These are phyloP conservation scores for Chloroclysta siterata DNA, from an alignment of 2,888 invertebrate species.

Conservation along the genomic window DNA sequence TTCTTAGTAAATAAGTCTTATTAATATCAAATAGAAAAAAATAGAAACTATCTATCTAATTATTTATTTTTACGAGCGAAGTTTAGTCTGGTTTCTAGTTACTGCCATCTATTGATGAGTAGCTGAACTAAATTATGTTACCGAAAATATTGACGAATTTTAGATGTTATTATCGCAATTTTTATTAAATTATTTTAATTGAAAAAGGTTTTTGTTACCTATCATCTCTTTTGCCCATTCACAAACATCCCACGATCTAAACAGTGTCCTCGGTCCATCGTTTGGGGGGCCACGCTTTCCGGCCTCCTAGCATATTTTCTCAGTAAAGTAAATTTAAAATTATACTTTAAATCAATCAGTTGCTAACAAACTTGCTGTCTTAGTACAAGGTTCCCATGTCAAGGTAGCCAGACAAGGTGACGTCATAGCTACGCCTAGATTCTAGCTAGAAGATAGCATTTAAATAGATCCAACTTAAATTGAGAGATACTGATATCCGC, in stretches of 20 bases:
- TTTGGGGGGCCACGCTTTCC: neutral
- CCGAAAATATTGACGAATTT: constrained; percentile 9
- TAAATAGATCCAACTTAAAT: too few relatives aligned
- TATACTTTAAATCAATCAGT: too few relatives aligned
- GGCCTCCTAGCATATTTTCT: neutral
- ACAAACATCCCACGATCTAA: neutral
- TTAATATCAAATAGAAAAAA: neutral
- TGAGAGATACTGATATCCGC: too few relatives aligned
- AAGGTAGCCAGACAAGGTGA: too few relatives aligned
- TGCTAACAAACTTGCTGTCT: too few relatives aligned
- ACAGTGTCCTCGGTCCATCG: neutral
- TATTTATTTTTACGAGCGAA: constrained; percentile 7
- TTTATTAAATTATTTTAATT: neutral
- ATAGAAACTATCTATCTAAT: neutral
- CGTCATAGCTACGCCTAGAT: too few relatives aligned
- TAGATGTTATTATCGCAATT: neutral
- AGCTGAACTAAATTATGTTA: constrained; percentile 33
- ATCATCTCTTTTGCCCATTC: too few relatives aligned
- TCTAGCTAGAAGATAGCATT: too few relatives aligned
- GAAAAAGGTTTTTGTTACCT: neutral
- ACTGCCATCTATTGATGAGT: constrained; percentile 36
- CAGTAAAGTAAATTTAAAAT: too few relatives aligned
- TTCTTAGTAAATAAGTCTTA: constrained; percentile 2
- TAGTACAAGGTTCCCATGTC: too few relatives aligned
- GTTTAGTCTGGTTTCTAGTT: neutral